These are phyloP conservation scores for Amniataba percoides DNA, from an alignment of 2,797 vertebrate species.

Conservation along the genomic window DNA sequence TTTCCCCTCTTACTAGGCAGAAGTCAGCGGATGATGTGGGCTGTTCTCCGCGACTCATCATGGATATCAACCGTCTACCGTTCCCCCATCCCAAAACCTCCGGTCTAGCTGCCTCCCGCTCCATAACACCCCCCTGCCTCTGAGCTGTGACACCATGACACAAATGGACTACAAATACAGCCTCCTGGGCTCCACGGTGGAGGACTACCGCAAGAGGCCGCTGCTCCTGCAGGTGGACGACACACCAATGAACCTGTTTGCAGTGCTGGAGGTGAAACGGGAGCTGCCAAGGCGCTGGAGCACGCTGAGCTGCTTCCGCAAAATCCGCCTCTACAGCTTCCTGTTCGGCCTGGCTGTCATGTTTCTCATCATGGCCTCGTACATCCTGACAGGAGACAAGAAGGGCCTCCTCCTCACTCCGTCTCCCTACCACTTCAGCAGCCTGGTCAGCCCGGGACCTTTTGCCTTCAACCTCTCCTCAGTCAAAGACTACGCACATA, in stretches of 20 bases:
- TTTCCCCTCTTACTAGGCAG: constrained; percentile 33
- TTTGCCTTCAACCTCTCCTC: constrained; percentile 88
- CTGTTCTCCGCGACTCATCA: constrained; percentile 59
- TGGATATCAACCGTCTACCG: constrained; percentile 55
- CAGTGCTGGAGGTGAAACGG: constrained; percentile 89
- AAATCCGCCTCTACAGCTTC: constrained; percentile 89
- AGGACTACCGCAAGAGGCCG: constrained; percentile 79
- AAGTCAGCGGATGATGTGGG: constrained; percentile 56
- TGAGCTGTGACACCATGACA: constrained; percentile 74
- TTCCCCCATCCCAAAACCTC: constrained; percentile 6
- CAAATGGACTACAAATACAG: constrained; percentile 84
- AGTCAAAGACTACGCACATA: constrained; percentile 86
- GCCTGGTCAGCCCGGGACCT: constrained; percentile 84
- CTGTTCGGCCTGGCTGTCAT: constrained; percentile 89
- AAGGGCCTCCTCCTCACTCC: constrained; percentile 89
- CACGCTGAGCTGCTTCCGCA: constrained; percentile 81
- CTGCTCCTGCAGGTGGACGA: constrained; percentile 83
- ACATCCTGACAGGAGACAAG: constrained; percentile 91
- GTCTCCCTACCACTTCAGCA: constrained; percentile 88
- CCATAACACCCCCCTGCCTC: constrained; percentile 33
- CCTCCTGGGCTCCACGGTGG: constrained; percentile 74
- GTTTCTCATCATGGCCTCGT: constrained; percentile 93
- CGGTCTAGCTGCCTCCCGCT: constrained; percentile 27
- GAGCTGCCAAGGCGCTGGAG: constrained; percentile 82
- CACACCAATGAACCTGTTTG: constrained; percentile 90